phyloP scores from a whole-genome alignment of 1,140 invertebrate genomes.

The Zaprionus capensis region DNA sequence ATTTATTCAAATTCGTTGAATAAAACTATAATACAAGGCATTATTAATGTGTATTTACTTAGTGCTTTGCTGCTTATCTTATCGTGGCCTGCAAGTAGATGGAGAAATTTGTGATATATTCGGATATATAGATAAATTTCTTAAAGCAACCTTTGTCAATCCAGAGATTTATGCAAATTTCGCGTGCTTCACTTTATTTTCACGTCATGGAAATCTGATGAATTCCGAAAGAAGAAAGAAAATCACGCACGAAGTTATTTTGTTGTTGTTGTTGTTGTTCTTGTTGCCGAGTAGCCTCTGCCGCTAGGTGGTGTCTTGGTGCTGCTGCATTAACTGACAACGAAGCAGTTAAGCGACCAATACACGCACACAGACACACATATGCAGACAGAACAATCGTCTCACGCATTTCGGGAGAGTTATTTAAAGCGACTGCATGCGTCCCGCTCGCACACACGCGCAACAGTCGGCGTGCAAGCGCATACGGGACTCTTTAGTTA shows the following conservation, averaged over 20 bases:
- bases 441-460: slow-evolving; percentile 31
- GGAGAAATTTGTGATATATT: background rate
- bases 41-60: background rate
- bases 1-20: background rate
- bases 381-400: slow-evolving; percentile 36
- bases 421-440: slow-evolving; percentile 37
- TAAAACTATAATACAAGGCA: background rate
- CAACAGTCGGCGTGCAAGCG: background rate
- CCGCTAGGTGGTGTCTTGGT: slow-evolving; percentile 8
- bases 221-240: slow-evolving; percentile 8
- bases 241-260: slow-evolving; percentile 15
- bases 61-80: too few relatives aligned
- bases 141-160: background rate
- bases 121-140: background rate
- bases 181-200: background rate
- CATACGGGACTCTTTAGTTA: slow-evolving; percentile 28
- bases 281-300: slow-evolving; percentile 22
- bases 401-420: slow-evolving; percentile 53
- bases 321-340: slow-evolving; percentile 20
- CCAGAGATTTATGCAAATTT: background rate
- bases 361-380: slow-evolving; percentile 13
- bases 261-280: slow-evolving; percentile 1
- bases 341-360: slow-evolving; percentile 37
- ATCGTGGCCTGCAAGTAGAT: too few relatives aligned
- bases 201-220: background rate